These are phyloP conservation scores for Drosophila basisetae DNA, from an alignment of 2,888 invertebrate species.

Conservation along the genomic window DNA sequence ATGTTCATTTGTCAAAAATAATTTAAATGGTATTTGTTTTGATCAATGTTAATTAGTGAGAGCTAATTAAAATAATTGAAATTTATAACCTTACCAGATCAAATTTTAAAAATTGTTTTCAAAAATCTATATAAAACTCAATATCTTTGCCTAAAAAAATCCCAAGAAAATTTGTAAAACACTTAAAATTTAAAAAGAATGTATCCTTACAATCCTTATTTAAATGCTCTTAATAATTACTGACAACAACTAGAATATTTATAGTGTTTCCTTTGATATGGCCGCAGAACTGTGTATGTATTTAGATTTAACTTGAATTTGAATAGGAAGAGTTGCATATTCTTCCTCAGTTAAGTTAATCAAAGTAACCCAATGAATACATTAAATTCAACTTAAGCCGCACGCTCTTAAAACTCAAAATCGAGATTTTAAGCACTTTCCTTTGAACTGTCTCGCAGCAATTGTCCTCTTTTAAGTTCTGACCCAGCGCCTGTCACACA, in stretches of 20 bases:
- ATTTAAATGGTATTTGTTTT: neutral
- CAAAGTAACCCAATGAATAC: neutral
- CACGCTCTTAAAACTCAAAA: neutral
- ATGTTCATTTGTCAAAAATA: conserved; percentile 14
- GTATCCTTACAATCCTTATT: neutral
- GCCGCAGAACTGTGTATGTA: rapidly evolving
- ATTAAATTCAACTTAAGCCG: neutral
- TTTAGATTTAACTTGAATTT: neutral
- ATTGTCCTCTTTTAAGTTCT: conserved; percentile 41
- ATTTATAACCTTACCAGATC: neutral
- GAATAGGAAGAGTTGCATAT: neutral
- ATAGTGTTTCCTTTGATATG: neutral
- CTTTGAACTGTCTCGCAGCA: conserved; percentile 35
- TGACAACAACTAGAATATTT: neutral
- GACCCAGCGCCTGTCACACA: conserved; percentile 27
- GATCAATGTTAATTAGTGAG: conserved; percentile 11
- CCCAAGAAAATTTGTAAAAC: neutral
- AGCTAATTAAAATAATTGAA: conserved; percentile 6
- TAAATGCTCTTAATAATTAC: neutral
- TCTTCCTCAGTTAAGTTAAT: conserved; percentile 1
- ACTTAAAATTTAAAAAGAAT: neutral
- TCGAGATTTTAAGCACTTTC: neutral
- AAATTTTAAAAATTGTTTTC: neutral
- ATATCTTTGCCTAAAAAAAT: neutral
- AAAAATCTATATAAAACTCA: neutral